These are phyloP conservation scores for Smithornis capensis DNA, from an alignment of 2,113 vertebrate species.

Conservation along the genomic window DNA sequence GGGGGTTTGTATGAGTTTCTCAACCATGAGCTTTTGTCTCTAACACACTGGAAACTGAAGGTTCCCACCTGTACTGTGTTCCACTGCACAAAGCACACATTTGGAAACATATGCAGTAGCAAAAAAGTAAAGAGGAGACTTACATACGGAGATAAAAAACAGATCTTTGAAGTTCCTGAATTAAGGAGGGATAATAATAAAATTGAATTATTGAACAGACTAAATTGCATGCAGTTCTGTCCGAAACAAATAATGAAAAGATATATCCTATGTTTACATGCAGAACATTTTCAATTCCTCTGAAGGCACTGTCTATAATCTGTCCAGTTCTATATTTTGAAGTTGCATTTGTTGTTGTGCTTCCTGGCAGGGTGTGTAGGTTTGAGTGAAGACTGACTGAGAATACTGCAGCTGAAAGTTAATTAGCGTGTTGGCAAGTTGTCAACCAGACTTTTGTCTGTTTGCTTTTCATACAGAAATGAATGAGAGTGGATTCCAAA, in stretches of 20 bases:
- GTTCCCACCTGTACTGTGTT: neutral
- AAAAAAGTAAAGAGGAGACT: neutral
- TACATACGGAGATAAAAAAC: neutral
- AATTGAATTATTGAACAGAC: neutral
- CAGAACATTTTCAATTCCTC: neutral
- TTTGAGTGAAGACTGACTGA: slow-evolving; percentile 38
- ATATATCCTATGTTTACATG: neutral
- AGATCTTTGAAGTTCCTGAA: neutral
- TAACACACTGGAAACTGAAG: neutral
- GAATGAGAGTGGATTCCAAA: slow-evolving; percentile 68
- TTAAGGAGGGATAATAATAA: neutral
- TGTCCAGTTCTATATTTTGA: slow-evolving; percentile 30
- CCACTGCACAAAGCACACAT: neutral
- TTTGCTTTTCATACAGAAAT: slow-evolving; percentile 58
- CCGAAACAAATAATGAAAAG: slow-evolving; percentile 4
- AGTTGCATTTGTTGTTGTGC: neutral
- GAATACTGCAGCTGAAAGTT: slow-evolving; percentile 63
- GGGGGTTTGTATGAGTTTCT: neutral
- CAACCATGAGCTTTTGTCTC: neutral
- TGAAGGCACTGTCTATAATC: neutral
- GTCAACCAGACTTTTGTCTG: slow-evolving; percentile 64
- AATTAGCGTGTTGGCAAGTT: slow-evolving; percentile 71
- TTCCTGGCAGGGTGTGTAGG: slow-evolving; percentile 46
- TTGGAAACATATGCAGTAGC: neutral
- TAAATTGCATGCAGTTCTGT: neutral